Base-by-base conservation (phyloP, 2,888 invertebrate genomes). In the Cheilosia urbana region DNA sequence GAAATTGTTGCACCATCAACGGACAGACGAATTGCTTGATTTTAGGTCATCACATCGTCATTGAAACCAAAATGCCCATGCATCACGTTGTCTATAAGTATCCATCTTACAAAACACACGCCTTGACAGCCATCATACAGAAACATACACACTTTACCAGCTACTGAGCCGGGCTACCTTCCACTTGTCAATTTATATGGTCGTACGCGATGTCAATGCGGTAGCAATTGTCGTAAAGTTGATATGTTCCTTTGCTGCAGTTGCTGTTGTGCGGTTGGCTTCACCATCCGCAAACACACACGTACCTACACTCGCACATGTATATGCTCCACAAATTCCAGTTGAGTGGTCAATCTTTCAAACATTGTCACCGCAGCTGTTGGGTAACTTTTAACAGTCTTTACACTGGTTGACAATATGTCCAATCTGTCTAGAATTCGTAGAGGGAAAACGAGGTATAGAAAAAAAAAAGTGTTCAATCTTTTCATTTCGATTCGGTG, bases 331-430 rank as follows among this genome's bases (percentile, higher is more conserved):
- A 80, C 85, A 76, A 85, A 85, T 80, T 85, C 76, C 76, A 85
- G 69, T 85, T 80, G 75, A 85, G 80, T 85, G 84, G 84, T 80
- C 84, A 85, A 85, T 85, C 84, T 80, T 72, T 80, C 84, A 85
- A 80, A 76, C 80, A 80, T 80, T 80, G 84, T 71, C 80, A 85
- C 80, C 60, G 69, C 69, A 85, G 76, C 80, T 80, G 80, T 85
- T 80, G 80, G 60, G 79, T 57, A 76, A 80, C 60, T 85, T 49
- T 71, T 71, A 76, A 71, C 76, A 76, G 63, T 76, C 80, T 75
- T 75, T 75, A 69, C 60, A 79, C 57, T 34, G 75, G 69, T 71
- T 84, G 84, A 76, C 80, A 76, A 85, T 85, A 80, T 85, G 84
- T 84, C 83, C 79, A 75, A 84, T 73, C 79, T 79, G 83, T 79